A percentile compares a stretch with the other conserved stretches of the same genome.
phyloP scores from a whole-genome alignment of 2,888 invertebrate species.

The Nasonia oneida region DNA sequence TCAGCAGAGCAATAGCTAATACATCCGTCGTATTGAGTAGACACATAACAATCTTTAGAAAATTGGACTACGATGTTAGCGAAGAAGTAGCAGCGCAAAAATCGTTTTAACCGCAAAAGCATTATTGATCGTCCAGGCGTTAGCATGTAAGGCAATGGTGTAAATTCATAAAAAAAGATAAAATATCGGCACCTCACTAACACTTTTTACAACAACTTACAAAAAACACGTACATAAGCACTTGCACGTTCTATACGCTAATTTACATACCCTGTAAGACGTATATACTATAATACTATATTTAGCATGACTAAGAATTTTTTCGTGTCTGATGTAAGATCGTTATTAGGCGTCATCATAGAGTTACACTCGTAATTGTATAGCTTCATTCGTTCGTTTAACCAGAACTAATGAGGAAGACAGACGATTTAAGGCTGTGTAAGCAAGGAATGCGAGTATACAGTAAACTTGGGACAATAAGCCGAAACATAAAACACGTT shows the following conservation, averaged over 20 bases:
- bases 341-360: slow-evolving; percentile 2
- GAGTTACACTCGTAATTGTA: slow-evolving; percentile 34
- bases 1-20: slow-evolving; percentile 18
- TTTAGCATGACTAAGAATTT: slow-evolving; percentile 45
- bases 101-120: neutral
- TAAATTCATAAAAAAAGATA: slow-evolving; percentile 38
- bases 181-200: slow-evolving; percentile 20
- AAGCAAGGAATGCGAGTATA: slow-evolving; percentile 23
- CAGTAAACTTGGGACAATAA: slow-evolving; percentile 38
- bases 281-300: slow-evolving; percentile 18
- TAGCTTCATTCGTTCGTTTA: slow-evolving; percentile 50
- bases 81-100: neutral
- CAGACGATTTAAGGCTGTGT: slow-evolving; percentile 26
- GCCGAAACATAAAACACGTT: neutral
- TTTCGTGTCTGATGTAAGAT: slow-evolving; percentile 31
- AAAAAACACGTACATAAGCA: slow-evolving; percentile 25
- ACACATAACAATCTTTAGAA: neutral
- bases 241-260: slow-evolving; percentile 41
- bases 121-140: slow-evolving; percentile 42
- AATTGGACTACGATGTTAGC: slow-evolving; percentile 5
- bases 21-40: slow-evolving; percentile 18
- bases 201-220: neutral
- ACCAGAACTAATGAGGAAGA: slow-evolving; percentile 18
- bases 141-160: slow-evolving; percentile 37
- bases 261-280: slow-evolving; percentile 36